phyloP scores from a whole-genome alignment of 2,113 vertebrate genomes.

The Camelus dromedarius region DNA sequence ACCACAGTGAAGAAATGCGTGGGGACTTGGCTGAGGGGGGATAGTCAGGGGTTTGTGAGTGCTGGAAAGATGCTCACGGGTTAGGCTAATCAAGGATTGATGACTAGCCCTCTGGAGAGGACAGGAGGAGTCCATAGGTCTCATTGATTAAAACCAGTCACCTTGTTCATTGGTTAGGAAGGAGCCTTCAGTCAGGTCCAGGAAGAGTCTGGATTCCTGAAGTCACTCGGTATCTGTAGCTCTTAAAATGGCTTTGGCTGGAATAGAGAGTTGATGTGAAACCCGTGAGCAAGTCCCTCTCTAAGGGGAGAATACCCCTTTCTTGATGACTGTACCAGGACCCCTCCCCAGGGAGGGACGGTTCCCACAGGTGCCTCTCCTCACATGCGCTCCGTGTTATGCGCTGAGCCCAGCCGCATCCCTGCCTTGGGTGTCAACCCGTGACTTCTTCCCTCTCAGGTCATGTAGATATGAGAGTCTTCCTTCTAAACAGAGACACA shows the following conservation, averaged over 20 bases:
- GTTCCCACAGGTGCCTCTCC: not conserved
- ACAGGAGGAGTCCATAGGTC: not conserved
- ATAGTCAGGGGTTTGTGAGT: not conserved
- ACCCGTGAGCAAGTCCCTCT: not conserved
- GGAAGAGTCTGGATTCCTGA: not conserved
- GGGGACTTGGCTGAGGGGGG: not conserved
- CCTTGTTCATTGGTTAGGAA: not conserved
- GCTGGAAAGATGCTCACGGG: not conserved
- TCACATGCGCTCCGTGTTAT: rapidly evolving
- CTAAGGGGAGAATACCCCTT: not conserved
- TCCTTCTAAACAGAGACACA: not conserved
- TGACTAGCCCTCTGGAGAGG: not conserved
- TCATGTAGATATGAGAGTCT: not conserved
- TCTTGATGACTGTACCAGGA: not conserved
- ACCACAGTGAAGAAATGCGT: not conserved
- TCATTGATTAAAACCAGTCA: not conserved
- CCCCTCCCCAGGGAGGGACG: not conserved
- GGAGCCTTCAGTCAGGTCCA: not conserved
- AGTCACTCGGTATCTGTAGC: not conserved
- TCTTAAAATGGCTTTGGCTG: not conserved
- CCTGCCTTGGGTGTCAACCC: too few relatives aligned
- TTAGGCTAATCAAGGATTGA: not conserved
- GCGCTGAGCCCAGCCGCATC: not conserved
- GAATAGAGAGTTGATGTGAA: not conserved
- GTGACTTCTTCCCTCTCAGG: not conserved